Percentiles rank a stretch among this genome's conserved stretches.
phyloP scores from a whole-genome alignment of 2,888 invertebrate genomes.

The Acleris laterana region DNA sequence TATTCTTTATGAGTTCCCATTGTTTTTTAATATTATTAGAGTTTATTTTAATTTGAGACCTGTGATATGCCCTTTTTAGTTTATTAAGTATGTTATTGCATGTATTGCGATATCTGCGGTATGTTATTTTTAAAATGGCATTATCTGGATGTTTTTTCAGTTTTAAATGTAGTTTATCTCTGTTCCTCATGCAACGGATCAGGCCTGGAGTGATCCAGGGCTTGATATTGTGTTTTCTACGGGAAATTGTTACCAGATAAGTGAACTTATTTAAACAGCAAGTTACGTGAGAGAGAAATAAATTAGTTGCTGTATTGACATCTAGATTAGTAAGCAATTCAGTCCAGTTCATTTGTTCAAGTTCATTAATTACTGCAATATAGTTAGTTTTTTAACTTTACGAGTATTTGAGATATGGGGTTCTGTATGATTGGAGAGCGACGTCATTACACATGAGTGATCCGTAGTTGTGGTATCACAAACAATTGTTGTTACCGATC shows the following conservation, averaged over 20 bases:
- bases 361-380: background rate
- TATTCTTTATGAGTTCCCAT: too few relatives aligned
- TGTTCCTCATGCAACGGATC: too few relatives aligned
- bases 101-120: too few relatives aligned
- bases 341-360: background rate
- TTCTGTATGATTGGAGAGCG: background rate
- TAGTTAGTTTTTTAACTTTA: conserved; percentile 7
- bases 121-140: too few relatives aligned
- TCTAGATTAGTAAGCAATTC: background rate
- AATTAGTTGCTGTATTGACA: background rate
- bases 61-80: too few relatives aligned
- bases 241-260: background rate
- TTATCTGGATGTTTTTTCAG: too few relatives aligned
- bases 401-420: background rate
- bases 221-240: background rate
- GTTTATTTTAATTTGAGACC: too few relatives aligned
- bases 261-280: background rate
- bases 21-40: too few relatives aligned
- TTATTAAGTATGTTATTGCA: too few relatives aligned
- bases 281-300: background rate
- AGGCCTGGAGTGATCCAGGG: too few relatives aligned
- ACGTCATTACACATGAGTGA: conserved; percentile 13
- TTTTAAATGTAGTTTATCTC: too few relatives aligned
- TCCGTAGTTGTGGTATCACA: conserved; percentile 7
- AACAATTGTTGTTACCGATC: background rate